Base-by-base conservation (phyloP, 2,797 vertebrate genomes). In the Cossypha polioptera region DNA sequence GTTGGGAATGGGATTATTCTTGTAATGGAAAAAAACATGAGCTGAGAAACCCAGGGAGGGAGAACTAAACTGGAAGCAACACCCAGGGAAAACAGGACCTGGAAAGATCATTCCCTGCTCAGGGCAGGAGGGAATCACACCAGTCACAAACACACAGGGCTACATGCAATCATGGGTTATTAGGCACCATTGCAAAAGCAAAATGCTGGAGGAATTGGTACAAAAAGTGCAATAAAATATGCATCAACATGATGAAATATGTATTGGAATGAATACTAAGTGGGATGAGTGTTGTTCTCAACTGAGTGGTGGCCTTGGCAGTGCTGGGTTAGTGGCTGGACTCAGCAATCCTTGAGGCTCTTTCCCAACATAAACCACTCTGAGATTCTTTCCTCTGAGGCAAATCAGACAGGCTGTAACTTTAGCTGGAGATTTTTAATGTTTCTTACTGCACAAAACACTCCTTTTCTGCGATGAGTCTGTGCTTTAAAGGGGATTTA, bases 191-290 rank as follows among this genome's bases (percentile, higher is more conserved):
- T 90, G 94, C 89, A 94, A 66, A 89, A 86, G 58, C 38, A 53
- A 90, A 77, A 72, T 90, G 78, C 79, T 66, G 43, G 38, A 86
- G 73, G 72, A 89, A 71, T 75, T 35, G 47, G 51, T 90, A 84
- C 87, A 88, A 94, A 85, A 88, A 92, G 68, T 91, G 82, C 69
- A 86, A 94, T 95, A 81, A 96, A 96, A 94, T 93, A 92, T 88
- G 84, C 72, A 96, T 92, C 86, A 92, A n/a, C 31, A 9, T 43
- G 48, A 91, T 96, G 87, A 95, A 96, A 95, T 93, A 92, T 91
- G 66, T 69, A 96, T 95, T 86, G 86, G 72, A 63, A 69, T 77
- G 65, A 76, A 62, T 59, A 13, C 48, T 58, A 13, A 90, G 65
- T 47, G 68, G 77, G 54, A 51, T 87, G 68, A 87, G 54, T 10